Evolutionary conservation across 1,140 invertebrate species (phyloP), one percentile per base, ranked within the genome.

Genomic region (Conopomorpha cramerella): DNA sequence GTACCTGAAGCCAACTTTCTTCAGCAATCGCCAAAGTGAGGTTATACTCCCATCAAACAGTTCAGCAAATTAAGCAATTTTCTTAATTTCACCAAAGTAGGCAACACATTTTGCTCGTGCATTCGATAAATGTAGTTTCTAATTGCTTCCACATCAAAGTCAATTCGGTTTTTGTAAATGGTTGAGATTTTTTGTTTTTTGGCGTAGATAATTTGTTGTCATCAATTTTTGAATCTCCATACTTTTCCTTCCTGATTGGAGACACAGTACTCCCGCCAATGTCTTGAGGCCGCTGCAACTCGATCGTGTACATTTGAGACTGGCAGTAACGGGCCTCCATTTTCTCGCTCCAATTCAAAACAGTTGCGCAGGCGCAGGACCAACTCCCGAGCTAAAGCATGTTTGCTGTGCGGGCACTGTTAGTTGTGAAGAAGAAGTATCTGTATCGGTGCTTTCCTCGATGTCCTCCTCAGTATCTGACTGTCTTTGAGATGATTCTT

Each of bases 21-120:
- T 38, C 8, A 44, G 30, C 15, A 48, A 19, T 10, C 36, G 23
- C 10, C 30, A 19, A 34, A 48, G 14, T 12, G 46, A 12, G 3
- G 16, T 29, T 23, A 28, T 39, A 16, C 41, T 14, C 1, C 41
- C 36, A 19, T 1, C 6, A 23, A 36, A 39, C 16, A 40, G 27
- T 6, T 26, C 40, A 23, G 38, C 3, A 38, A 34, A 32, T 32
- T 36, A 23, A 46, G 31, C 0, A 36, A 43, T 12, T 1, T 10
- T 8, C 19, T 1, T 19, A 42, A 15, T 8, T 35, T 37, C 7
- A 10, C 4, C 10, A 23, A 23, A 6, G 19, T 23, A 10, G 19
- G 19, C 10, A 23, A 10, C 19, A 6, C 19, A 23, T 10, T 4
- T 10, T 10, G 4, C 19, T 23, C 19, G 10, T 23, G 10, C 4